These are phyloP conservation scores for Odontomyia ornata DNA, from an alignment of 2,888 invertebrate genomes.

Conservation along the genomic window DNA sequence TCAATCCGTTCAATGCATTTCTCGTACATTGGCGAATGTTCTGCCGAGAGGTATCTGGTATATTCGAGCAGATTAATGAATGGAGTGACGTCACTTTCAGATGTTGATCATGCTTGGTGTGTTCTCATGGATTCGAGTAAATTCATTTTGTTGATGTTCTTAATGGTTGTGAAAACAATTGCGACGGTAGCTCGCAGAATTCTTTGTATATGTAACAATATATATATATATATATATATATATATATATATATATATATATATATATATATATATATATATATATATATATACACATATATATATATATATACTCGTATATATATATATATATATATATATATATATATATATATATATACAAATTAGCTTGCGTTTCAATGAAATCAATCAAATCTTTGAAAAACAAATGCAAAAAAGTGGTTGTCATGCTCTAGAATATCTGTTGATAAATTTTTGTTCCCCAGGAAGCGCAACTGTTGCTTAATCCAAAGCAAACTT, in stretches of 20 bases:
- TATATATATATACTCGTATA: neutral
- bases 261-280: neutral
- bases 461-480: neutral
- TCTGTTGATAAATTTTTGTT: neutral
- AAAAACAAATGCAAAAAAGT: neutral
- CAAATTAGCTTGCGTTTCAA: neutral
- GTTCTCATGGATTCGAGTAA: too few species aligned
- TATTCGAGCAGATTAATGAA: too few species aligned
- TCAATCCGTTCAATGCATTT: too few species aligned
- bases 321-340: neutral
- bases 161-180: too few species aligned
- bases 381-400: conserved; percentile 3
- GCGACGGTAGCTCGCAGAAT: too few species aligned
- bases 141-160: too few species aligned
- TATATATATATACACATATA: neutral
- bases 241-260: neutral
- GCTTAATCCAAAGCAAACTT: neutral
- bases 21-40: too few species aligned
- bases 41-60: too few species aligned
- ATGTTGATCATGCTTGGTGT: too few species aligned
- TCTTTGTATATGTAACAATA: too few species aligned
- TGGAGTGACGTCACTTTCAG: too few species aligned
- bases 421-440: neutral
- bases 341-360: neutral
- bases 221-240: neutral